Conservation (phyloP, 1,140 invertebrate species). For the Xylocopa sonorina region DNA sequence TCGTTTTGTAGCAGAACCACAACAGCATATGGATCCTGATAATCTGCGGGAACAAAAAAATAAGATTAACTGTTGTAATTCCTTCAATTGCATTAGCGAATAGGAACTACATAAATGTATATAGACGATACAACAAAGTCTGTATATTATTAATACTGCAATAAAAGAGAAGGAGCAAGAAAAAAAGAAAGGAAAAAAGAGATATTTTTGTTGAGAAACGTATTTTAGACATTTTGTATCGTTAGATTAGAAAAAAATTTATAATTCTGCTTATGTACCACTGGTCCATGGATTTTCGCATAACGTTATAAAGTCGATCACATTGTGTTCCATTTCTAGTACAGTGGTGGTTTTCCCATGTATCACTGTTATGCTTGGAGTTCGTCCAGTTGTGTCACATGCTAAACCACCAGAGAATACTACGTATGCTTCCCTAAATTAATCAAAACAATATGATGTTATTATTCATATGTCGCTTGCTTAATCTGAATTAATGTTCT, state of each 20-base stretch:
- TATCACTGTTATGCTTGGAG: constrained; percentile 97
- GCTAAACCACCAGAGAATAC: constrained; percentile 98
- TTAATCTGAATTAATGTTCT: no score
- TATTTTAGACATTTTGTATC: background rate
- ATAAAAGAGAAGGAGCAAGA: no score
- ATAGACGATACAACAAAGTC: no score
- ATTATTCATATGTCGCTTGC: background rate
- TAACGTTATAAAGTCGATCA: constrained; percentile 97
- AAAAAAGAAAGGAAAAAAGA: no score
- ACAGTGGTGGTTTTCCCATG: constrained; percentile 97
- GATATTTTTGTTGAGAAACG: no score
- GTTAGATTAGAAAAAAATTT: background rate
- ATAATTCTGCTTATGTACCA: constrained; percentile 84
- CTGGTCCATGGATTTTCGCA: constrained; percentile 96
- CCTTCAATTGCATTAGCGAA: background rate
- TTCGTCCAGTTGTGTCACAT: constrained; percentile 92
- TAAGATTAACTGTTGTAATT: background rate
- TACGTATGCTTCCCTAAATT: constrained; percentile 90
- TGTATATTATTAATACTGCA: no score
- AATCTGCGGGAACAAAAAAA: constrained; percentile 86
- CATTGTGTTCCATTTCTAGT: constrained; percentile 99
- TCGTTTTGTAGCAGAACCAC: constrained; percentile 98
- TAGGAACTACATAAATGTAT: no score
- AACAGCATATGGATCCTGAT: constrained; percentile 98
- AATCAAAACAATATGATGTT: constrained; percentile 10